Percentiles rank a stretch among this genome's conserved stretches.
Evolutionary conservation across 2,113 vertebrate genomes (phyloP).

Genomic region (Candoia aspera): DNA sequence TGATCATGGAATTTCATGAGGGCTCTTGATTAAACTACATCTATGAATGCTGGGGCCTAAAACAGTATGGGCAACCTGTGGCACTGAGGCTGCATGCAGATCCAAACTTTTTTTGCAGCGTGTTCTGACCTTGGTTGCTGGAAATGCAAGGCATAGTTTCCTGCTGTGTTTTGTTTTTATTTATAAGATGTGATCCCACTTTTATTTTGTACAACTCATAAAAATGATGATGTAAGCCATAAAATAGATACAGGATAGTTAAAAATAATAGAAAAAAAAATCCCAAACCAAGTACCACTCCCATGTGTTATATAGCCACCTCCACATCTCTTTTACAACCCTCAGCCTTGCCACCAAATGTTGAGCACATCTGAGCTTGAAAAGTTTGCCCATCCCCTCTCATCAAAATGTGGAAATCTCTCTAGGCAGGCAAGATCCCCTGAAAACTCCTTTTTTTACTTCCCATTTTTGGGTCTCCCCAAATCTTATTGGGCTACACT

Average conservation of each 20-base stretch:
- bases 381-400: background rate
- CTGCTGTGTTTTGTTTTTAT: too few relatives aligned
- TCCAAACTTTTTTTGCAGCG: too few relatives aligned
- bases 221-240: background rate
- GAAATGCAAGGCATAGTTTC: too few relatives aligned
- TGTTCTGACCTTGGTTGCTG: too few relatives aligned
- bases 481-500: background rate
- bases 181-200: too few relatives aligned
- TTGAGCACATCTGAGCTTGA: background rate
- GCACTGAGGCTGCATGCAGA: too few relatives aligned
- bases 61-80: too few relatives aligned
- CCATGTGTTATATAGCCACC: background rate
- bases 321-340: background rate
- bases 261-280: background rate
- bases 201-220: too few relatives aligned
- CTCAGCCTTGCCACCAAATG: background rate
- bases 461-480: background rate
- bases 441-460: background rate
- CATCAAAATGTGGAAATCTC: background rate
- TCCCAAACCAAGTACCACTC: background rate
- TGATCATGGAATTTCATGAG: background rate
- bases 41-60: too few relatives aligned
- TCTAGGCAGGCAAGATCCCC: background rate
- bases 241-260: background rate
- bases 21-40: slow-evolving; percentile 5